Conservation (phyloP, 2,113 vertebrate species). For the Varanus salvator region DNA sequence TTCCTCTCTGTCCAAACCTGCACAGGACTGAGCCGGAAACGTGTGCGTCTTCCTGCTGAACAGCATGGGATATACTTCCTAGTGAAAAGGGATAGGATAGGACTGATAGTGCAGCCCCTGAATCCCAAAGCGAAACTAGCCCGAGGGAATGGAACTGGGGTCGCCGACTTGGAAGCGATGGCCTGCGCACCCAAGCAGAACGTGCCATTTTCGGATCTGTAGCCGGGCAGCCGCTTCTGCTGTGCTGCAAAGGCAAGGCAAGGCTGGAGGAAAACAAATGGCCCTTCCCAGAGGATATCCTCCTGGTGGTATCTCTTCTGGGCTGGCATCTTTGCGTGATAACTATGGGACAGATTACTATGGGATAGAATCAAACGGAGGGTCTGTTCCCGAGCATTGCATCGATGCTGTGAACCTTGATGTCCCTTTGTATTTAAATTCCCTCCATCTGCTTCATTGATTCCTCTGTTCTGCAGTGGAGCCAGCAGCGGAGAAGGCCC, state of each 20-base stretch:
- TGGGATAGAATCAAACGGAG: constrained; percentile 1
- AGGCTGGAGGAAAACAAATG: no score
- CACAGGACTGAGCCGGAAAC: no score
- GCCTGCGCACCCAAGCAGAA: background rate
- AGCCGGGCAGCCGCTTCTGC: background rate
- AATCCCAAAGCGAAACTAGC: background rate
- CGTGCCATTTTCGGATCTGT: no score
- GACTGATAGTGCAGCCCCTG: no score
- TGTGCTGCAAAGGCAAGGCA: background rate
- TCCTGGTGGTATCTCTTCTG: background rate
- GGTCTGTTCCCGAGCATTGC: background rate
- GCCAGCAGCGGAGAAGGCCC: background rate
- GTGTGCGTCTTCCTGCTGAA: background rate
- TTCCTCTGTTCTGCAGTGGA: background rate
- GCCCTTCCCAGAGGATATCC: background rate
- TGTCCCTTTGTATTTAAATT: constrained; percentile 25
- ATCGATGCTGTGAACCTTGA: constrained; percentile 3
- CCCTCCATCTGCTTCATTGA: constrained; percentile 12
- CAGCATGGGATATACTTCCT: background rate
- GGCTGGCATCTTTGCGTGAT: constrained; percentile 12
- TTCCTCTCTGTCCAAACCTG: no score
- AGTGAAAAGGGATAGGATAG: no score
- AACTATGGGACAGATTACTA: constrained; percentile 5
- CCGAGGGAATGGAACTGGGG: no score
- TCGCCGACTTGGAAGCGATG: background rate